Conservation (phyloP, 2,888 invertebrate genomes). For the Sclerodermus sp. region DNA sequence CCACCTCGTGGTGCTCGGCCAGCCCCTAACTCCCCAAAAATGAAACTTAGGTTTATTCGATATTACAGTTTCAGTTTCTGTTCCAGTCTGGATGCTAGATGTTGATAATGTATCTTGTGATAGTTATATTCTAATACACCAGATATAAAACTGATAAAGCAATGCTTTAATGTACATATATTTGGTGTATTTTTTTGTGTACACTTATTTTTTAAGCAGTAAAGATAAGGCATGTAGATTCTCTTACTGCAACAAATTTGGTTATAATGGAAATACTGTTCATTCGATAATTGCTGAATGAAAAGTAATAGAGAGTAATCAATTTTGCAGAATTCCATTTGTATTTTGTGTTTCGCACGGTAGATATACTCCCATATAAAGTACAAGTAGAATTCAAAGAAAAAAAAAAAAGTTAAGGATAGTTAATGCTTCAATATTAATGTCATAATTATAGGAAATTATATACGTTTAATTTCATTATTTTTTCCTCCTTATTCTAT, state of each 20-base stretch:
- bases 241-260: slow-evolving; percentile 10
- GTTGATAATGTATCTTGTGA: slow-evolving; percentile 42
- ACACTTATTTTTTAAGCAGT: slow-evolving; percentile 29
- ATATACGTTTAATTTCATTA: too few species aligned
- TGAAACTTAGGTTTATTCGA: slow-evolving; percentile 80
- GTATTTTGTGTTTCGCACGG: too few species aligned
- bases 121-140: slow-evolving; percentile 28
- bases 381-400: too few species aligned
- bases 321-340: too few species aligned
- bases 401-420: too few species aligned
- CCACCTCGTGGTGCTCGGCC: slow-evolving; percentile 57
- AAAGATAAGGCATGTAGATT: slow-evolving; percentile 42
- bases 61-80: slow-evolving; percentile 38
- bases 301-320: too few species aligned
- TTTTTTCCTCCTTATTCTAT: too few species aligned
- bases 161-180: slow-evolving; percentile 10
- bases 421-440: too few species aligned
- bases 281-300: too few species aligned
- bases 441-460: too few species aligned
- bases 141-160: slow-evolving; percentile 20
- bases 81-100: slow-evolving; percentile 50
- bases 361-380: too few species aligned
- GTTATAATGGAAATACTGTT: too few species aligned
- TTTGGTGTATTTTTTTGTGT: slow-evolving; percentile 31
- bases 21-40: slow-evolving; percentile 84